These are phyloP conservation scores for Zonotrichia albicollis DNA, from an alignment of 2,797 vertebrate genomes.

Conservation along the genomic window DNA sequence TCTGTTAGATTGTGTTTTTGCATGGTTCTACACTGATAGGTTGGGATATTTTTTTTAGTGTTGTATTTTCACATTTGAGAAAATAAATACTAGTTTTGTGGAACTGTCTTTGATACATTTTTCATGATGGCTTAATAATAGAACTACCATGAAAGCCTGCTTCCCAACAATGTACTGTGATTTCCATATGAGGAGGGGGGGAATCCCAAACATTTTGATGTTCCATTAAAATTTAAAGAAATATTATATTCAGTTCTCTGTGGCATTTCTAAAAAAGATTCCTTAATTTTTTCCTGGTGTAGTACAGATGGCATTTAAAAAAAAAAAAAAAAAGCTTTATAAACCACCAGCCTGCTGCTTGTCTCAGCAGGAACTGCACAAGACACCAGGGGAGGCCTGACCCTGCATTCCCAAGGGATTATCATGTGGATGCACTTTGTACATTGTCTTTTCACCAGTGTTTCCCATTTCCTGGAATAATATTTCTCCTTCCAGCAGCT, in stretches of 20 bases:
- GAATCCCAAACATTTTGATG: slow-evolving; percentile 31
- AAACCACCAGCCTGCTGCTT: not conserved
- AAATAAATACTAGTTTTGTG: slow-evolving; percentile 59
- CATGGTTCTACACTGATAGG: not conserved
- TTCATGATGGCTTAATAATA: slow-evolving; percentile 58
- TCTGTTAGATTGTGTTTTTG: not conserved
- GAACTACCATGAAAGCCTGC: not conserved
- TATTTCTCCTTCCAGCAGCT: not conserved
- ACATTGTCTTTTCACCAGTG: not conserved
- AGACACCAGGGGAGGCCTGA: not conserved
- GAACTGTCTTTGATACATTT: slow-evolving; percentile 59
- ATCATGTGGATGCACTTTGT: not conserved
- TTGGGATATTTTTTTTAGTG: not conserved
- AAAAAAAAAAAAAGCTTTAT: not conserved
- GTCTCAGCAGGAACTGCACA: not conserved
- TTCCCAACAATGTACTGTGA: not conserved
- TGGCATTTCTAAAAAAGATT: not conserved
- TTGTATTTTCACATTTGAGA: slow-evolving; percentile 31
- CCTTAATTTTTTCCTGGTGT: not conserved
- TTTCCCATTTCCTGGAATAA: not conserved
- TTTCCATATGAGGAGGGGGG: not conserved
- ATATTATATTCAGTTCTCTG: not conserved
- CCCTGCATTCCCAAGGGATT: not conserved
- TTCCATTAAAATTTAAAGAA: slow-evolving; percentile 61
- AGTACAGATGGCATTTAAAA: not conserved